A percentile compares a stretch with the other conserved stretches of the same genome.
phyloP scores from a whole-genome alignment of 2,113 vertebrate genomes.

The Natator depressus region DNA sequence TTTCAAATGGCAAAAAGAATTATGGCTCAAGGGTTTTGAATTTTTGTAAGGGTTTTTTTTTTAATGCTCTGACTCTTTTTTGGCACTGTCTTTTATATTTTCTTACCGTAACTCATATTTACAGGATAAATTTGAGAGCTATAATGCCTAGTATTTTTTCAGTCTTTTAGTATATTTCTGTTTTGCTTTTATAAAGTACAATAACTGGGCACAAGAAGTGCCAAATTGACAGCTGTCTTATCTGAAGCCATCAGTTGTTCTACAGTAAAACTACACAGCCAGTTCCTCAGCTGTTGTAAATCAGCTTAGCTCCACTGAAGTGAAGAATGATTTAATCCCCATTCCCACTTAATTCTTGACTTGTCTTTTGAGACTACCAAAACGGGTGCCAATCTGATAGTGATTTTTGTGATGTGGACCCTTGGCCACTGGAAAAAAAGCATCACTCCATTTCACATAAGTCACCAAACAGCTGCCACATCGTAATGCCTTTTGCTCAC shows the following conservation, averaged over 20 bases:
- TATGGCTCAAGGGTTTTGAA: not conserved
- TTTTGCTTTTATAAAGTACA: not conserved
- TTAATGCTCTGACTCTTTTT: not conserved
- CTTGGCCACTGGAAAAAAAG: not conserved
- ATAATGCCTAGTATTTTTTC: not conserved
- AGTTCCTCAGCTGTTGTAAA: not conserved
- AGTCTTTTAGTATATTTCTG: not conserved
- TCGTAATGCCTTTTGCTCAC: not conserved
- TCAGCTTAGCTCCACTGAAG: not conserved
- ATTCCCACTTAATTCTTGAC: not conserved
- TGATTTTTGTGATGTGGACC: not conserved
- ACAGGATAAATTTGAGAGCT: rapidly evolving
- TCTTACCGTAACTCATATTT: not conserved
- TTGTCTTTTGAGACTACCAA: not conserved
- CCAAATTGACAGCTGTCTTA: not conserved
- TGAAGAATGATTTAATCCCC: not conserved
- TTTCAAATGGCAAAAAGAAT: not conserved
- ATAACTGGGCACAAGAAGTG: not conserved
- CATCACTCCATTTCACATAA: rapidly evolving
- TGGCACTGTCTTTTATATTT: not conserved
- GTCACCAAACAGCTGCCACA: not conserved
- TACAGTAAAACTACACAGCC: not conserved
- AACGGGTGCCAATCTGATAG: not conserved
- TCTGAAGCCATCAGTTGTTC: not conserved
- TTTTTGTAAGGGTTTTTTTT: not conserved